Evolutionary conservation across 2,113 vertebrate species (phyloP).

Genomic region (Mystacornis crossleyi): DNA sequence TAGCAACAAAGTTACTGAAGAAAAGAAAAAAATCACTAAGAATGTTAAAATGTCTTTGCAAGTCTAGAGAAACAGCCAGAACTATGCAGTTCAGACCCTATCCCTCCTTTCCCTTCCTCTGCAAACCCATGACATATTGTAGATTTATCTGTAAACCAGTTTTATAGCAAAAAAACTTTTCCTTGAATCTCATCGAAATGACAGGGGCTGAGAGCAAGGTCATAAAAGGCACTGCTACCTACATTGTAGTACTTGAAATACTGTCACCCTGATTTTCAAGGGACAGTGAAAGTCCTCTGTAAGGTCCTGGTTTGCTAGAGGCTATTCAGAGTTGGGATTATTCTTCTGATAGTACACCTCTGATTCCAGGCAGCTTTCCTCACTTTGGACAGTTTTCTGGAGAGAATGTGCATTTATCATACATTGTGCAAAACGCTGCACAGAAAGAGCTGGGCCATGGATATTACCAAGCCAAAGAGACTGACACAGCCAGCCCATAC

Average conservation of each 20-base stretch:
- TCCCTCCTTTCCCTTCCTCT: neutral
- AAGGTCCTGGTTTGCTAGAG: neutral
- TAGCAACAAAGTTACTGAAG: conserved; percentile 84
- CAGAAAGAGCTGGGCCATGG: neutral
- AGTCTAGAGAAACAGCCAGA: neutral
- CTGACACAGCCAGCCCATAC: neutral
- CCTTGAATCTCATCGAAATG: neutral
- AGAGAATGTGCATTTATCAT: neutral
- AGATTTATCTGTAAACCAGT: neutral
- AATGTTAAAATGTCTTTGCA: neutral
- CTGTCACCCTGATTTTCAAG: neutral
- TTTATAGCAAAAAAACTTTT: neutral
- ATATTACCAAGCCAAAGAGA: neutral
- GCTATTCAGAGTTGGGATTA: neutral
- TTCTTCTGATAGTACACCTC: neutral
- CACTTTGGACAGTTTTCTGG: neutral
- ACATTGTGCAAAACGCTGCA: neutral
- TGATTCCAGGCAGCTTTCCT: neutral
- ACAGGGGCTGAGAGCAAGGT: neutral
- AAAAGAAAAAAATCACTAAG: neutral
- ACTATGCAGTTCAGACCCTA: neutral
- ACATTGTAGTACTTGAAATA: neutral
- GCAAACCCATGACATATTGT: neutral
- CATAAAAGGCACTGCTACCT: neutral
- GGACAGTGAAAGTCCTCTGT: neutral